phyloP scores from a whole-genome alignment of 2,888 invertebrate species.

The Zaprionus bogoriensis region DNA sequence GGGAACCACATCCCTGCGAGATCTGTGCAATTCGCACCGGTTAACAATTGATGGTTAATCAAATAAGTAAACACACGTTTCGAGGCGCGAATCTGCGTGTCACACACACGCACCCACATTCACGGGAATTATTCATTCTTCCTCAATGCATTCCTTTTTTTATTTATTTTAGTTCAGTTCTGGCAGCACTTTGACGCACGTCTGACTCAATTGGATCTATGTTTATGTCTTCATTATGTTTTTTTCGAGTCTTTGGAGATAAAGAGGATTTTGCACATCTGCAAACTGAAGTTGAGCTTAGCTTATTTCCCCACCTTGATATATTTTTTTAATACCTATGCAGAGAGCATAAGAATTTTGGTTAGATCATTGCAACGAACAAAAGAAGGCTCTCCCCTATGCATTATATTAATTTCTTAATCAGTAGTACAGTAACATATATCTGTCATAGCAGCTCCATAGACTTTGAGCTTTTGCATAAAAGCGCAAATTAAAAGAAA shows the following conservation, averaged over 20 bases:
- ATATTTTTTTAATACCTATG: too few species aligned
- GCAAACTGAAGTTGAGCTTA: too few species aligned
- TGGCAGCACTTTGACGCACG: conserved; percentile 12
- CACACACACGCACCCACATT: conserved; percentile 8
- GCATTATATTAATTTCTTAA: too few species aligned
- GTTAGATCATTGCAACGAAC: too few species aligned
- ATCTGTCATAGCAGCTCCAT: too few species aligned
- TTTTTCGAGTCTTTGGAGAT: background rate
- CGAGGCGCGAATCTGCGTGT: conserved; percentile 2
- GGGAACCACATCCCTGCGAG: conserved; percentile 6
- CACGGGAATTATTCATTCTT: background rate
- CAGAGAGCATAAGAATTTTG: too few species aligned
- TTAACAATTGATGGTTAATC: conserved; percentile 67
- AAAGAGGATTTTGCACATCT: background rate
- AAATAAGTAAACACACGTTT: conserved; percentile 44
- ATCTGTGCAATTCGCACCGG: conserved; percentile 25
- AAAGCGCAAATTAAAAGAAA: too few species aligned
- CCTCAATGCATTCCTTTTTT: background rate
- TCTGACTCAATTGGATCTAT: background rate
- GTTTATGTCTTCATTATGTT: conserved; percentile 3
- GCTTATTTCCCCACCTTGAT: too few species aligned
- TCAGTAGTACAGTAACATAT: too few species aligned
- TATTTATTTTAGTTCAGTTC: conserved; percentile 10
- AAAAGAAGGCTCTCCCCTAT: too few species aligned
- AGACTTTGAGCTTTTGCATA: too few species aligned